A percentile compares a stretch with the other conserved stretches of the same genome.
phyloP scores from a whole-genome alignment of 2,888 invertebrate genomes.

The Chrysolina haemoptera region DNA sequence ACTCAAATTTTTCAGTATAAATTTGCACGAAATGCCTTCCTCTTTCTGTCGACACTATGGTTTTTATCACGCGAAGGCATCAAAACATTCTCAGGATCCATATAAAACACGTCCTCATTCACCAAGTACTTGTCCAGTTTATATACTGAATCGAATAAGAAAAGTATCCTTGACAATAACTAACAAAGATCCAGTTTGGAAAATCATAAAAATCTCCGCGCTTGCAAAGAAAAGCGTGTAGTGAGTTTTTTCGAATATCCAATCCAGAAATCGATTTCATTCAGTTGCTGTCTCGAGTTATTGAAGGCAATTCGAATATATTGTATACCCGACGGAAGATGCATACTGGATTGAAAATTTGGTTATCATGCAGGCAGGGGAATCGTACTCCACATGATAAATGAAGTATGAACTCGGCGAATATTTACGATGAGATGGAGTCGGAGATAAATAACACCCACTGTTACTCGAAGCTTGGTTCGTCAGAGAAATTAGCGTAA shows the following conservation, averaged over 20 bases:
- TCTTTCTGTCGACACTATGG: too few relatives aligned
- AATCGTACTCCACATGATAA: conserved; percentile 14
- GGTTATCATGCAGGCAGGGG: conserved; percentile 10
- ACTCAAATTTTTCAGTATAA: too few relatives aligned
- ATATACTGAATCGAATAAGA: not conserved
- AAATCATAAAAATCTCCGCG: not conserved
- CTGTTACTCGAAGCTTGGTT: too few relatives aligned
- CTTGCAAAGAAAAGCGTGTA: not conserved
- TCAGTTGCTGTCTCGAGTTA: conserved; percentile 15
- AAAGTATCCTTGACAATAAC: not conserved
- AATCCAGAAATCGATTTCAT: conserved; percentile 10
- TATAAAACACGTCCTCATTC: too few relatives aligned
- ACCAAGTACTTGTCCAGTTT: not conserved
- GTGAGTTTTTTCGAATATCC: conserved; percentile 1
- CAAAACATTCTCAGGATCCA: too few relatives aligned
- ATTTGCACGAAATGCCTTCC: too few relatives aligned
- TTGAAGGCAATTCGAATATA: conserved; percentile 16
- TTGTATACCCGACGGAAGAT: conserved; percentile 18
- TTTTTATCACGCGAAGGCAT: too few relatives aligned
- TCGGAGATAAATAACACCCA: not conserved
- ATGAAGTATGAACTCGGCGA: conserved; percentile 8
- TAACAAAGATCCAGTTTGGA: not conserved
- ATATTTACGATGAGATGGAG: conserved; percentile 1
- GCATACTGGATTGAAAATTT: conserved; percentile 22
- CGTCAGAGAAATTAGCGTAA: too few relatives aligned